phyloP scores from a whole-genome alignment of 1,140 invertebrate species.

The Dendrolimus punctatus region DNA sequence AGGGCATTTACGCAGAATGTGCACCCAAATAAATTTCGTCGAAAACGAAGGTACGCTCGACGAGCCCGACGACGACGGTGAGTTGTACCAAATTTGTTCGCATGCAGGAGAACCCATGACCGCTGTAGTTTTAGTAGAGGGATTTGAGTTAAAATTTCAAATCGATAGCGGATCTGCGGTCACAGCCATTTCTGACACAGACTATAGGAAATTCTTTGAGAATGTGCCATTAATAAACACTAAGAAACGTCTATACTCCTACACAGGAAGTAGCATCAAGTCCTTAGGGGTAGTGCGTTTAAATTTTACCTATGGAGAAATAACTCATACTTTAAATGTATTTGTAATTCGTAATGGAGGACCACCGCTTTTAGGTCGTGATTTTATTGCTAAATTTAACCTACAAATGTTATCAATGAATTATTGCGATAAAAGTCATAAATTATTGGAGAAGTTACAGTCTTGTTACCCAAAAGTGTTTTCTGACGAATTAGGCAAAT shows the following conservation, averaged over 20 bases:
- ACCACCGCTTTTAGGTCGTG: constrained; percentile 12
- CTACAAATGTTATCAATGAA: constrained; percentile 11
- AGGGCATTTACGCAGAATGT: constrained; percentile 9
- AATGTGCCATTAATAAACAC: constrained; percentile 6
- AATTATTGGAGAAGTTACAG: constrained; percentile 1
- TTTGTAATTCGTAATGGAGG: constrained; percentile 9
- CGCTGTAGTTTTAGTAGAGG: constrained; percentile 4
- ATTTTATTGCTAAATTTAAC: constrained; percentile 11
- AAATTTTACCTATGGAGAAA: constrained; percentile 4
- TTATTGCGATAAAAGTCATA: constrained; percentile 8
- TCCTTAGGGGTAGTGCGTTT: constrained; percentile 3
- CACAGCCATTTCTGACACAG: constrained; percentile 2
- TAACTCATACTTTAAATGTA: constrained; percentile 2
- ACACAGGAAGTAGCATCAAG: constrained; percentile 4
- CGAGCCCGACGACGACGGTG: constrained; percentile 4
- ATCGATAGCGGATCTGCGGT: constrained; percentile 13
- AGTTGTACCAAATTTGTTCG: constrained; percentile 11
- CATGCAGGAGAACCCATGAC: constrained; percentile 9
- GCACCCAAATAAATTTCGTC: constrained; percentile 6
- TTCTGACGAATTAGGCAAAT: constrained; percentile 7
- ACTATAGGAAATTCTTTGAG: constrained; percentile 4
- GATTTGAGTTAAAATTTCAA: constrained; percentile 7
- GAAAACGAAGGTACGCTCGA: not conserved
- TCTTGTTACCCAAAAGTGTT: constrained; percentile 4
- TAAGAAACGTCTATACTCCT: constrained; percentile 7